Evolutionary conservation across 2,113 vertebrate genomes (phyloP).

Genomic region (Salvelinus fontinalis): DNA sequence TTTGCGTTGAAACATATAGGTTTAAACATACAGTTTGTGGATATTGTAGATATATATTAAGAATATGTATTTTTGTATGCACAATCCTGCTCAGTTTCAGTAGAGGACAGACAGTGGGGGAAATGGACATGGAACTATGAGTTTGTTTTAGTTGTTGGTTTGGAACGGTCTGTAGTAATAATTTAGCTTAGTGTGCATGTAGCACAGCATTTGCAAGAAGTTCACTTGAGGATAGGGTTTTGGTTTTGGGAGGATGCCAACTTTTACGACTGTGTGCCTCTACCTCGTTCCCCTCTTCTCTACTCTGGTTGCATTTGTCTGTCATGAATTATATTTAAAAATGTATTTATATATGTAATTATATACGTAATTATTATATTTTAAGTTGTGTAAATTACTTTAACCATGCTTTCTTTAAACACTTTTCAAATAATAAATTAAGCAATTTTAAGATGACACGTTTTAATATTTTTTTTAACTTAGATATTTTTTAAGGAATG

Average conservation of each 20-base stretch:
- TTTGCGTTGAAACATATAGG: background rate
- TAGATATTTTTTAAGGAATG: background rate
- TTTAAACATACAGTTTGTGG: slow-evolving; percentile 19
- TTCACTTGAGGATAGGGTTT: slow-evolving; percentile 77
- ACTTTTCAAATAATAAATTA: background rate
- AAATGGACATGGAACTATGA: slow-evolving; percentile 36
- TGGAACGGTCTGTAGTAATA: background rate
- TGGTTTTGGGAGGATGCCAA: slow-evolving; percentile 77
- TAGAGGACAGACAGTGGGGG: background rate
- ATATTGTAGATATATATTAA: background rate
- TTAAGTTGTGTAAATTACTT: background rate
- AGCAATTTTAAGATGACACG: background rate
- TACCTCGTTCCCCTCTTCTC: slow-evolving; percentile 71
- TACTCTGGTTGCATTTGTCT: slow-evolving; percentile 59
- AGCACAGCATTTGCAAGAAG: slow-evolving; percentile 67
- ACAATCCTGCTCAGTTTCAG: background rate
- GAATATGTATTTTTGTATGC: background rate
- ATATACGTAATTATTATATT: too few species aligned
- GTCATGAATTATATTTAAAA: slow-evolving; percentile 68
- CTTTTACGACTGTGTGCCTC: slow-evolving; percentile 71
- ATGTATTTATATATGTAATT: background rate
- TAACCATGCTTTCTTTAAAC: background rate
- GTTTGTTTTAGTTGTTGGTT: slow-evolving; percentile 45
- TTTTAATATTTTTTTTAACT: background rate
- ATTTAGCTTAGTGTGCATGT: slow-evolving; percentile 70